Evolutionary conservation across 1,140 invertebrate genomes (phyloP).

Genomic region (Metaphire vulgaris): DNA sequence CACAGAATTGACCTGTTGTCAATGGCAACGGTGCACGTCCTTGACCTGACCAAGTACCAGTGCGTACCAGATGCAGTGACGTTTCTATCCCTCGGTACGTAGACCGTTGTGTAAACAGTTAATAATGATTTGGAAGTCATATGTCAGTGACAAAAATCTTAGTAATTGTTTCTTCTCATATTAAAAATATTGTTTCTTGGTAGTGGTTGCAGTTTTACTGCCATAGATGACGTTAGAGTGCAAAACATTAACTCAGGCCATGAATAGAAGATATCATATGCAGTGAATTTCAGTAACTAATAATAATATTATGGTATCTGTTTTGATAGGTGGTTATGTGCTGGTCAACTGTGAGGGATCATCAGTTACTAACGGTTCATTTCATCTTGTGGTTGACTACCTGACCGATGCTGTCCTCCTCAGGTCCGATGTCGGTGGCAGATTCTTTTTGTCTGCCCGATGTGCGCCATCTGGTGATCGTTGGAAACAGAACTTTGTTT

Average conservation of each 20-base stretch:
- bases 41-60: slow-evolving; percentile 68
- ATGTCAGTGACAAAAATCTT: no score
- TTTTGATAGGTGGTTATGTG: slow-evolving; percentile 56
- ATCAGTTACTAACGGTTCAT: slow-evolving; percentile 19
- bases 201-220: no score
- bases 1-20: slow-evolving; percentile 70
- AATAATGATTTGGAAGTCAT: no score
- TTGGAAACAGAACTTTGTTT: slow-evolving; percentile 65
- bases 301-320: no score
- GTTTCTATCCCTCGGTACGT: slow-evolving; percentile 70
- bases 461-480: slow-evolving; percentile 64
- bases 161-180: no score
- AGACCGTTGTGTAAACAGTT: slow-evolving; percentile 26
- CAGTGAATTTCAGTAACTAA: no score
- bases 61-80: slow-evolving; percentile 66
- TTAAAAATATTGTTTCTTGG: no score
- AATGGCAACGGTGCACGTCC: slow-evolving; percentile 67
- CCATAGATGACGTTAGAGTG: no score
- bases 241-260: no score
- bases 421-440: slow-evolving; percentile 61
- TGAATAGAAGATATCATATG: no score
- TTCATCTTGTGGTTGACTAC: slow-evolving; percentile 67
- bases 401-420: slow-evolving; percentile 67
- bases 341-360: slow-evolving; percentile 15
- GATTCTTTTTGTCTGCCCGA: slow-evolving; percentile 66